phyloP scores from a whole-genome alignment of 2,888 invertebrate species.

The Amaurobius ferox region DNA sequence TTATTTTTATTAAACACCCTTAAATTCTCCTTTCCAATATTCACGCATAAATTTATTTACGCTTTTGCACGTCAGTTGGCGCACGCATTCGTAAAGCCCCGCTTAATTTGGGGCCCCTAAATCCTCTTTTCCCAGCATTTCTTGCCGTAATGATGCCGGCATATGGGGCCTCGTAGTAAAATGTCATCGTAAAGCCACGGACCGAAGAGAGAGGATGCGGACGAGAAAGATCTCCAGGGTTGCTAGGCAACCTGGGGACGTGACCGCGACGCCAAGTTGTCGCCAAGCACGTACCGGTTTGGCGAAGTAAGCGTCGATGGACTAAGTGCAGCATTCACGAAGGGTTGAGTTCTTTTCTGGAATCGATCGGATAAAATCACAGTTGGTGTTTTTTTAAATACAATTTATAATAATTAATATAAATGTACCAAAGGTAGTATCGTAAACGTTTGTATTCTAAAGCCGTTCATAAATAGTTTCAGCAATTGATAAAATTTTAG shows the following conservation, averaged over 20 bases:
- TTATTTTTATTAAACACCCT: not conserved
- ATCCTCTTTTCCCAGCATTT: conserved; percentile 5
- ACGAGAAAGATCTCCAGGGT: conserved; percentile 37
- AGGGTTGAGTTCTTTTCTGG: too few relatives aligned
- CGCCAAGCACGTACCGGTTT: conserved; percentile 52
- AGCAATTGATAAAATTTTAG: too few relatives aligned
- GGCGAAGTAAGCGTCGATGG: not conserved
- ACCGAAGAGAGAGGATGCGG: conserved; percentile 30
- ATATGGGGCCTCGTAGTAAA: conserved; percentile 59
- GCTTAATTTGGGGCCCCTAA: conserved; percentile 11
- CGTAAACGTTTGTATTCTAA: too few relatives aligned
- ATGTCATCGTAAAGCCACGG: conserved; percentile 64
- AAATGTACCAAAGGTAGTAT: too few relatives aligned
- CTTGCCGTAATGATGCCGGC: conserved; percentile 41
- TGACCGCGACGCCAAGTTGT: conserved; percentile 11
- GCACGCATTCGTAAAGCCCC: not conserved
- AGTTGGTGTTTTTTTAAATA: too few relatives aligned
- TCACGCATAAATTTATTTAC: not conserved
- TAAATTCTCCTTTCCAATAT: not conserved
- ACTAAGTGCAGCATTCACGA: too few relatives aligned
- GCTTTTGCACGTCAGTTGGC: not conserved
- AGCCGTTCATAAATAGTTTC: too few relatives aligned
- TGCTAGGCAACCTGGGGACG: conserved; percentile 8
- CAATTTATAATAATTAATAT: too few relatives aligned
- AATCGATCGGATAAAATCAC: too few relatives aligned